A percentile compares a stretch with the other conserved stretches of the same genome.
Conservation (phyloP, 2,797 vertebrate genomes). For the Aotus griseimembra region DNA sequence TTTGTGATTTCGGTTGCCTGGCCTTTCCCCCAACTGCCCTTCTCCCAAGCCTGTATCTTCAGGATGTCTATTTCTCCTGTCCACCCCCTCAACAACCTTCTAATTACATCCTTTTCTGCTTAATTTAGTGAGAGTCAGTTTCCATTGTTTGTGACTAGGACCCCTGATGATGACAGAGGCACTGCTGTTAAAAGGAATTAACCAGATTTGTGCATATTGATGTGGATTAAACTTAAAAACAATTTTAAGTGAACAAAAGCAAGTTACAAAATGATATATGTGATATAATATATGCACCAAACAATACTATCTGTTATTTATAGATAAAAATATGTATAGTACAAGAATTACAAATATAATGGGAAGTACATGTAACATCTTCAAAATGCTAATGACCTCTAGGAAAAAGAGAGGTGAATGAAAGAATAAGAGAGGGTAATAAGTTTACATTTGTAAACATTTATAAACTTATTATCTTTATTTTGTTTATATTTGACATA, state of each 20-base stretch:
- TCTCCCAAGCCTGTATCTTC: neutral
- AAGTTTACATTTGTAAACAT: neutral
- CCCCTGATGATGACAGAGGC: neutral
- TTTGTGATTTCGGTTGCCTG: neutral
- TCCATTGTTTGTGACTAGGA: slow-evolving; percentile 47
- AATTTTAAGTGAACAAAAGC: neutral
- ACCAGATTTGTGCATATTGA: neutral
- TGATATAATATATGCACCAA: fast-evolving
- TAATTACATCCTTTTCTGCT: slow-evolving; percentile 33
- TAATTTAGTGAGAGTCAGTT: slow-evolving; percentile 42
- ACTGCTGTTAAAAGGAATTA: neutral
- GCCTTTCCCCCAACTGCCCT: neutral
- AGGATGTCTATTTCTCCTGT: neutral
- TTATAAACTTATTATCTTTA: neutral
- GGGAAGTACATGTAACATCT: neutral
- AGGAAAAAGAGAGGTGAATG: neutral
- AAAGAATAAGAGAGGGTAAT: neutral
- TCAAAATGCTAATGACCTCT: neutral
- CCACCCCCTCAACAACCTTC: neutral
- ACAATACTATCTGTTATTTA: neutral
- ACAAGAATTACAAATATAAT: neutral
- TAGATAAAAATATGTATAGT: neutral
- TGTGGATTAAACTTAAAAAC: neutral
- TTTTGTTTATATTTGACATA: neutral
- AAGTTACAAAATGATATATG: neutral